phyloP scores from a whole-genome alignment of 2,888 invertebrate species.

The Hetaerina titia region DNA sequence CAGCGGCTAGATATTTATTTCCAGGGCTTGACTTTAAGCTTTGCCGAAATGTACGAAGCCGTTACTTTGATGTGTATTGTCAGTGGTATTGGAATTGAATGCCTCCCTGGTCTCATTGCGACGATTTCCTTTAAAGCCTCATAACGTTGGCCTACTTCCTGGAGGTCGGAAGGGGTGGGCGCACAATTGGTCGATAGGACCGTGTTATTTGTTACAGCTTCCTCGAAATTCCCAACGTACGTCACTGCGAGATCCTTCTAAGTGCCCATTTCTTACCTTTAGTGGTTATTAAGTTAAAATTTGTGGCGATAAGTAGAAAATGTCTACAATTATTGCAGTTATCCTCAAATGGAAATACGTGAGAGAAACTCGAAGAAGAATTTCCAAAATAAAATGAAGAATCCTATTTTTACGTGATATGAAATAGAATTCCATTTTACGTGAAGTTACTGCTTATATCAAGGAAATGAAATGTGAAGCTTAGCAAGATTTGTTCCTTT shows the following conservation, averaged over 20 bases:
- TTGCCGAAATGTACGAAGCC: not conserved
- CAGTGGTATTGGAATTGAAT: not conserved
- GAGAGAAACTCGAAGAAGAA: no score
- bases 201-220: constrained; percentile 5
- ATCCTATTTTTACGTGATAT: no score
- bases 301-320: not conserved
- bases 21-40: not conserved
- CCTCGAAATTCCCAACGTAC: not conserved
- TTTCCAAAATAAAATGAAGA: no score
- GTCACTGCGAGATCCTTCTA: not conserved
- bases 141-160: not conserved
- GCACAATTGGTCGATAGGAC: constrained; percentile 27
- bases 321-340: no score
- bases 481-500: no score
- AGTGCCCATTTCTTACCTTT: not conserved
- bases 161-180: not conserved
- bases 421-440: no score
- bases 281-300: not conserved
- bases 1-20: not conserved
- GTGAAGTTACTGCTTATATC: no score
- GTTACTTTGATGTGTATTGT: not conserved
- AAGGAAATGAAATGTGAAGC: no score
- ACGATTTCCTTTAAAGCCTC: constrained; percentile 39
- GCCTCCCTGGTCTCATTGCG: not conserved
- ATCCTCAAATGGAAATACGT: no score